Base-by-base conservation (phyloP, 92 coral and sea anemone genomes). In the Scolanthus callimorphus region DNA sequence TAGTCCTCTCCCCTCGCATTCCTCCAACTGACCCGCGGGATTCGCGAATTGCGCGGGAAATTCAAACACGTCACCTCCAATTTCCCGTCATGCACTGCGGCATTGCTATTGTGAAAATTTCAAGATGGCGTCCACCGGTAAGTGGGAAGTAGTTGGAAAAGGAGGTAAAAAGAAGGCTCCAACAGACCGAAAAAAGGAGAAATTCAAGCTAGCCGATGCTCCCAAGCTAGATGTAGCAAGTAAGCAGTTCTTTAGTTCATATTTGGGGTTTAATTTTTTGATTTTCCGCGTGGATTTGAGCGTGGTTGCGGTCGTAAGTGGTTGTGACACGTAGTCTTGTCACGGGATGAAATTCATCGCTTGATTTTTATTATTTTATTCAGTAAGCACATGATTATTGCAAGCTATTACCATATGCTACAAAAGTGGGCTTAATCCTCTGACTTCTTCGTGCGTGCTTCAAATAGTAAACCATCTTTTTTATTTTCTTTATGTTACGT, bases 61-160 rank as follows among this genome's bases (percentile, higher is more conserved):
- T 60, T 73, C 65, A 55, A 54, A 20, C 25, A 23, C 28, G 66
- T 60, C 38, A 12, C 54, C 23, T 34, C 12, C 51, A 13, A 1
- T 39, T 39, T 38, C n/a, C 23, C 62, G 2, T 20, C 26, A 49
- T 38, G 69, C 77, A 71, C 34, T 39, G 34, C 29, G 10, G 60
- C 69, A 48, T 25, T 60, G 70, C 77, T 23, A 19, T 48, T 44
- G 12, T 45, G 39, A n/a, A 29, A 48, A 29, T 66, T 57, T 49
- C 84, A 90, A 94, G 56, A 94, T 94, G 99, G 99, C 99, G 92
- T 64, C 90, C 60, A 17, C 74, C 34, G 99, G 95, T 26, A 84
- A 94, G 49, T 94, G 99, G 99, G 96, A 94, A 74, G 96, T 94
- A 24, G 99, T 84, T 30, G 97, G 97, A 43, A 94, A 89, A 46